A percentile compares a stretch with the other conserved stretches of the same genome.
phyloP scores from a whole-genome alignment of 1,140 invertebrate genomes.

The Drosophila pruinosa region DNA sequence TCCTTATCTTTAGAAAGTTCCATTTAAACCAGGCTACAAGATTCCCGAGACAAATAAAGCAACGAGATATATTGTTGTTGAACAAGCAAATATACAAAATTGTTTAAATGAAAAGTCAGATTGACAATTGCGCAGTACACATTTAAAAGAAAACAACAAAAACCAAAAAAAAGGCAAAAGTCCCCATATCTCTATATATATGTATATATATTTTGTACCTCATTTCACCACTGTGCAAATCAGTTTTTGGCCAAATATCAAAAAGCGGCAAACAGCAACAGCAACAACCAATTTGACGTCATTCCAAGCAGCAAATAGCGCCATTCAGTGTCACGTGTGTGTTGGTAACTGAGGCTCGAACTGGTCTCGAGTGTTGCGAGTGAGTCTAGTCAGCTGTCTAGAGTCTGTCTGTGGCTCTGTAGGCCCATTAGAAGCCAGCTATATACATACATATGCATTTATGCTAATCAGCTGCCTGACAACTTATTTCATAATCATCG shows the following conservation, averaged over 20 bases:
- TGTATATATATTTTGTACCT: constrained; percentile 10
- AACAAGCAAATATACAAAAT: constrained; percentile 44
- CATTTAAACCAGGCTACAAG: not conserved
- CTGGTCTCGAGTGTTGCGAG: not conserved
- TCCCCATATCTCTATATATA: constrained; percentile 6
- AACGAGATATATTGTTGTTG: constrained; percentile 33
- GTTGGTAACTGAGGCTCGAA: not conserved
- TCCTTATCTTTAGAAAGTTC: not conserved
- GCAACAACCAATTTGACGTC: constrained; percentile 58
- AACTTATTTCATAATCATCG: constrained; percentile 52
- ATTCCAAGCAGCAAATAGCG: constrained; percentile 4
- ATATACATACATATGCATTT: constrained; percentile 9
- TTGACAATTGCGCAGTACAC: constrained; percentile 40
- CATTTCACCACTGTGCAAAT: constrained; percentile 64
- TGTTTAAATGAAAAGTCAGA: constrained; percentile 49
- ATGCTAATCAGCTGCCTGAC: constrained; percentile 1
- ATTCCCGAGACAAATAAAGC: constrained; percentile 44
- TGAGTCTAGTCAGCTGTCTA: constrained; percentile 28
- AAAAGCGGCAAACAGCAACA: constrained; percentile 26
- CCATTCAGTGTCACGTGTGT: constrained; percentile 52
- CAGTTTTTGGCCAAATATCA: constrained; percentile 55
- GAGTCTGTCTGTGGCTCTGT: not conserved
- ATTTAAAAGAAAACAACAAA: not conserved
- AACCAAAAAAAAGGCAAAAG: constrained; percentile 5
- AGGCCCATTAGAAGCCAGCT: not conserved